A percentile compares a stretch with the other conserved stretches of the same genome.
Conservation (phyloP, 2,888 invertebrate species). For the Pseudococcus longispinus region DNA sequence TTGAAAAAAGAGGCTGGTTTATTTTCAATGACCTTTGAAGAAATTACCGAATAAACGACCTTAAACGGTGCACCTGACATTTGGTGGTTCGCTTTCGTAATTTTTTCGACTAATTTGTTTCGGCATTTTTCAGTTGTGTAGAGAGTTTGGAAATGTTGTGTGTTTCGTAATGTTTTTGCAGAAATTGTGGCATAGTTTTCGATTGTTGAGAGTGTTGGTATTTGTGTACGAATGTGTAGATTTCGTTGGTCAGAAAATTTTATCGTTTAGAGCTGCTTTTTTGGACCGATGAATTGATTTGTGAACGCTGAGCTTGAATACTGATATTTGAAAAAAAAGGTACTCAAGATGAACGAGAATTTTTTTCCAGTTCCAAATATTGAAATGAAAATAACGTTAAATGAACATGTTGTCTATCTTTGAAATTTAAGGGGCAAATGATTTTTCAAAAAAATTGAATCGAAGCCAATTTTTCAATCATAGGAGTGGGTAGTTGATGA, state of each 20-base stretch:
- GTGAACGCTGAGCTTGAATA: too few species aligned
- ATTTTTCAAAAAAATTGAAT: too few species aligned
- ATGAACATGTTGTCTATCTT: too few species aligned
- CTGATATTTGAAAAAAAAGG: too few species aligned
- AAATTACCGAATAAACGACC: not conserved
- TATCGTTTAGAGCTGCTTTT: too few species aligned
- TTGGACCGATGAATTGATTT: too few species aligned
- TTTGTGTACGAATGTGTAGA: not conserved
- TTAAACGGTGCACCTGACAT: not conserved
- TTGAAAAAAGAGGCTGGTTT: not conserved
- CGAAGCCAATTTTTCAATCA: too few species aligned
- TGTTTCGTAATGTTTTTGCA: not conserved
- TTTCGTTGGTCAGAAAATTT: not conserved
- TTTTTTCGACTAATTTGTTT: not conserved
- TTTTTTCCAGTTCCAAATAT: too few species aligned
- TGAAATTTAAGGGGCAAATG: too few species aligned
- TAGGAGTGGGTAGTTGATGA: too few species aligned
- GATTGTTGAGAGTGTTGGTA: not conserved
- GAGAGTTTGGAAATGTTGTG: not conserved
- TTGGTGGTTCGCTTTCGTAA: not conserved
- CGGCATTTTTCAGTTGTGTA: not conserved
- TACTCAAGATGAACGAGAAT: too few species aligned
- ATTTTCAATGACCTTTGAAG: not conserved
- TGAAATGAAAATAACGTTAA: too few species aligned
- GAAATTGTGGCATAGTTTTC: not conserved